These are phyloP conservation scores for Cairina moschata DNA, from an alignment of 2,113 vertebrate species.

Conservation along the genomic window DNA sequence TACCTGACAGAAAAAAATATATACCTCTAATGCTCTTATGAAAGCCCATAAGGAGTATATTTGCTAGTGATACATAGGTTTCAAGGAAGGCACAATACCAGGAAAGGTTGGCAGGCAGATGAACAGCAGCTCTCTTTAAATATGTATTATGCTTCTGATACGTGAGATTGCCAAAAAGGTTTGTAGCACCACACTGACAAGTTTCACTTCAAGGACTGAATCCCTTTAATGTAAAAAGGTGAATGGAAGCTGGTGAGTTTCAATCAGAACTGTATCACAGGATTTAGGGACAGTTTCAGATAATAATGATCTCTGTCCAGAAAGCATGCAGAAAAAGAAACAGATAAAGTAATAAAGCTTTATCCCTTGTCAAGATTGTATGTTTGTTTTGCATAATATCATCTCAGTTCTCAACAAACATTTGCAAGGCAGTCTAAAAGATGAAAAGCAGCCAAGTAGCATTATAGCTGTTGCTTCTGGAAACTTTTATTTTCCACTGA, in stretches of 20 bases:
- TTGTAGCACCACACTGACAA: not conserved
- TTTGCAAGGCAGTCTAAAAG: not conserved
- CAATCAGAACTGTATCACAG: not conserved
- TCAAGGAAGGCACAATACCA: not conserved
- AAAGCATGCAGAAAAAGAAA: not conserved
- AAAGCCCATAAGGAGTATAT: not conserved
- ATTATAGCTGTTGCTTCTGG: not conserved
- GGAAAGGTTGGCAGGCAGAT: not conserved
- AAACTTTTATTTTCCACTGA: not conserved
- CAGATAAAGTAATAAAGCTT: not conserved
- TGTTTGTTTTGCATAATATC: not conserved
- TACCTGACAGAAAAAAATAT: not conserved
- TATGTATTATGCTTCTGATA: not conserved
- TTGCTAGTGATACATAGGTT: not conserved
- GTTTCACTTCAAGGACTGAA: not conserved
- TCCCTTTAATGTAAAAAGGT: not conserved
- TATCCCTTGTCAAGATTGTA: not conserved
- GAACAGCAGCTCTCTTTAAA: not conserved
- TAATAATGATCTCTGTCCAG: not conserved
- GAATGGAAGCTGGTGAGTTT: not conserved
- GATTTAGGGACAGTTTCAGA: not conserved
- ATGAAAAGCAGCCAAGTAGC: not conserved
- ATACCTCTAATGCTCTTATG: not conserved
- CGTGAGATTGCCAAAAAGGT: not conserved
- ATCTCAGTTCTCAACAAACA: not conserved